Evolutionary conservation across 2,113 vertebrate genomes (phyloP), one percentile per base, ranked within the genome.

Genomic region (Xiphophorus hellerii): DNA sequence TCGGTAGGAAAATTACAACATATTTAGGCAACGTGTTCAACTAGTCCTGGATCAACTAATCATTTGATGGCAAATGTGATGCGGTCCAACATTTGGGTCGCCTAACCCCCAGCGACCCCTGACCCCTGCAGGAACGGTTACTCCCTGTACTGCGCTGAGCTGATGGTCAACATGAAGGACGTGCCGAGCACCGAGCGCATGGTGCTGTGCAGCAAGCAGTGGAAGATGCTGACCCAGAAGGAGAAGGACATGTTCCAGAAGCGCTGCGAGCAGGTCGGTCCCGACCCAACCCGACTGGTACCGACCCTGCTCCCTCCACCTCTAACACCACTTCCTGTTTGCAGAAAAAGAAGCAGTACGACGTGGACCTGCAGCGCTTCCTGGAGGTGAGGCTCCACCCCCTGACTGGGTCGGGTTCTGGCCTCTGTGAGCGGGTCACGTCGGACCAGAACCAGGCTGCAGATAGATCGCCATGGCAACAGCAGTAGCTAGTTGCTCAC

Each of bases 151-250:
- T 95, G 95, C 3, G 95, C 95, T 0, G 94, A 95, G 89, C 93
- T 95, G 68, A 95, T 95, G 94, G 94, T 95, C n/a, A 95, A 94
- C 90, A 95, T 95, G 94, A 95, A 95, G 90, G 94, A 95, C 28
- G 94, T 95, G 3, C 95, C 94, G 0, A 94, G 94, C 82, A 95
- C 95, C 0, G 94, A 95, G 91, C 90, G 94, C 13, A 95, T 95
- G 95, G 94, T 95, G 0, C 88, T 95, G n/a, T 95, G 95, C 89
- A 95, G 94, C 51, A 94, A 95, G 65, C 93, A 94, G 85, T 95
- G 95, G 95, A 95, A 95, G 71, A 83, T 95, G 84, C 95, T 95
- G 94, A 95, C 93, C 1, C 94, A 95, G 82, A 95, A 94, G 28
- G 95, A 95, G 85, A 95, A 95, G 85, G 95, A 95, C 90, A 93